phyloP scores from a whole-genome alignment of 1,140 invertebrate species.

The Cardiocondyla obscurior region DNA sequence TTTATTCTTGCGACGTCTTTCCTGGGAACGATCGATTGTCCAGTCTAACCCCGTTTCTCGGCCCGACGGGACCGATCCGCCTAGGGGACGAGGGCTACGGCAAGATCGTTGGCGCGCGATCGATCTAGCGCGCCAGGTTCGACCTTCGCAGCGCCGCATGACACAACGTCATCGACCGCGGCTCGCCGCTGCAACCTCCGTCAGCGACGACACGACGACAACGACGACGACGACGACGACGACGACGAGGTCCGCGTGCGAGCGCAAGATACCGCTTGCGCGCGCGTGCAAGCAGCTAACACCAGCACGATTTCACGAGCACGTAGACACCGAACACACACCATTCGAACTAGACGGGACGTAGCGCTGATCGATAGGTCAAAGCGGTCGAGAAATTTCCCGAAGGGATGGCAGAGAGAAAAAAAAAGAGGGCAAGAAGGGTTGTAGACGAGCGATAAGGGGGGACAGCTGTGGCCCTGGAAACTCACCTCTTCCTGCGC shows the following conservation, averaged over 20 bases:
- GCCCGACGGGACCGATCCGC: background rate
- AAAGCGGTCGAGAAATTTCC: slow-evolving; percentile 25
- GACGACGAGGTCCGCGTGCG: slow-evolving; percentile 31
- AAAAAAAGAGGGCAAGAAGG: background rate
- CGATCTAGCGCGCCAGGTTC: slow-evolving; percentile 39
- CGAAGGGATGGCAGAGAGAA: slow-evolving; percentile 18
- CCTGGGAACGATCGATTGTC: slow-evolving; percentile 39
- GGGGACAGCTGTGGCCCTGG: background rate
- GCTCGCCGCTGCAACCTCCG: slow-evolving; percentile 9
- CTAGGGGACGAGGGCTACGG: slow-evolving; percentile 4
- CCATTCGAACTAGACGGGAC: background rate
- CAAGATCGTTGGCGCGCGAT: slow-evolving; percentile 31
- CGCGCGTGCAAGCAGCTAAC: slow-evolving; percentile 10
- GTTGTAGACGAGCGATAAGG: background rate
- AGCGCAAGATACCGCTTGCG: background rate
- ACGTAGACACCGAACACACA: background rate
- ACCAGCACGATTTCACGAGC: background rate
- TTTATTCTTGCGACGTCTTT: slow-evolving; percentile 16
- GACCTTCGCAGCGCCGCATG: slow-evolving; percentile 50
- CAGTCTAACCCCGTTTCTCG: slow-evolving; percentile 47
- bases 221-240: background rate
- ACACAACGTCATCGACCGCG: slow-evolving; percentile 39
- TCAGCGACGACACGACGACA: background rate
- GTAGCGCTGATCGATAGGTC: slow-evolving; percentile 51
- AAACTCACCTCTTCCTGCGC: slow-evolving; percentile 79